Conservation (phyloP, 2,888 invertebrate genomes). For the Coenonympha arcania region DNA sequence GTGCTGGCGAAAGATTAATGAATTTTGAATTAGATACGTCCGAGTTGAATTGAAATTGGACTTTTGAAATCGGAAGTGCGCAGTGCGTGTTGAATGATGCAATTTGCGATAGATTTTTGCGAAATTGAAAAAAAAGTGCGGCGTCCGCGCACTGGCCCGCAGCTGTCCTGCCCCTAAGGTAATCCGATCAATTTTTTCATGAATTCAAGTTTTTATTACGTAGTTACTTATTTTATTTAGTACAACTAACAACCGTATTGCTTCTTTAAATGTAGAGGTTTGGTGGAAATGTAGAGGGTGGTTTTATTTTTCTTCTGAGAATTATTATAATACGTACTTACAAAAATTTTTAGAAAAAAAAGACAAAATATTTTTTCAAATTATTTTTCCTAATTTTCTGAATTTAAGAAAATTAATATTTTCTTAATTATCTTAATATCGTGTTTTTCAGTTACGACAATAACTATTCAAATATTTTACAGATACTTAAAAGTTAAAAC, state of each 20-base stretch:
- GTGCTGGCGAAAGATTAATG: slow-evolving; percentile 63
- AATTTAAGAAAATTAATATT: too few species aligned
- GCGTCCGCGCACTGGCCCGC: slow-evolving; percentile 58
- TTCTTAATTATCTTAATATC: too few species aligned
- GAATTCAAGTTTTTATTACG: slow-evolving; percentile 34
- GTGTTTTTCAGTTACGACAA: too few species aligned
- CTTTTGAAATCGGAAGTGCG: slow-evolving; percentile 67
- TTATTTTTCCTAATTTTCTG: too few species aligned
- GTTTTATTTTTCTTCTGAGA: not conserved
- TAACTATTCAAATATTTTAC: too few species aligned
- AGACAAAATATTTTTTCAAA: too few species aligned
- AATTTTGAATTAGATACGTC: slow-evolving; percentile 69
- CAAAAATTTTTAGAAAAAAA: too few species aligned
- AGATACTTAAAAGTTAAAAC: too few species aligned
- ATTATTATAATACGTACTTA: not conserved
- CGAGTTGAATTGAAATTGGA: slow-evolving; percentile 67
- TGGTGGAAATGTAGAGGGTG: not conserved
- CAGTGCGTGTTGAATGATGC: slow-evolving; percentile 56
- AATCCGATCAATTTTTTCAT: slow-evolving; percentile 65
- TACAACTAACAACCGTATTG: slow-evolving; percentile 18
- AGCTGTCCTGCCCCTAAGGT: slow-evolving; percentile 58
- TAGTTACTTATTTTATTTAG: too few species aligned
- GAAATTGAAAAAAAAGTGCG: slow-evolving; percentile 47
- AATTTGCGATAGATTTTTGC: slow-evolving; percentile 63
- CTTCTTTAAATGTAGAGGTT: not conserved